A percentile compares a stretch with the other conserved stretches of the same genome.
phyloP scores from a whole-genome alignment of 1,140 invertebrate species.

The Delia radicum region DNA sequence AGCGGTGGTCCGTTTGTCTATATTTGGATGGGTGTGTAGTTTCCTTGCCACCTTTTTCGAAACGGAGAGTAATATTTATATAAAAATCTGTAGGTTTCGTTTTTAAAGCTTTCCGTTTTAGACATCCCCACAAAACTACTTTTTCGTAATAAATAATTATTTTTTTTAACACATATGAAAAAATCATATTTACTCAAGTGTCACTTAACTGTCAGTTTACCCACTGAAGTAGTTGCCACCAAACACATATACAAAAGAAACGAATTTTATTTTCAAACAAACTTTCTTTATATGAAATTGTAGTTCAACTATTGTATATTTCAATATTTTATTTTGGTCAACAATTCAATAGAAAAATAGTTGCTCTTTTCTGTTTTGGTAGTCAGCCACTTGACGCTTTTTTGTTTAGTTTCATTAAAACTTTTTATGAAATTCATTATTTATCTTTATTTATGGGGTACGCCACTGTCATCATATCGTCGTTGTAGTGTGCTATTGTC shows the following conservation, averaged over 20 bases:
- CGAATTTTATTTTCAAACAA: not conserved
- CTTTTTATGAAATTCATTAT: not conserved
- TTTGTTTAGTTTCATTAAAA: not conserved
- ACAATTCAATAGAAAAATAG: not conserved
- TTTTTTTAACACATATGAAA: not conserved
- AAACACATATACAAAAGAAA: not conserved
- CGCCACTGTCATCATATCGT: not conserved
- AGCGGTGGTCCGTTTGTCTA: too few species aligned
- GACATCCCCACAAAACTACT: too few species aligned
- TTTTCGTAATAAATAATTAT: not conserved
- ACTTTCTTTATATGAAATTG: not conserved
- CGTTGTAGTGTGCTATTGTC: not conserved
- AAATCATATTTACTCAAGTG: conserved; percentile 21
- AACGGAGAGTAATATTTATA: too few species aligned
- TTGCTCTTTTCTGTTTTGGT: not conserved
- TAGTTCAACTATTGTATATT: not conserved
- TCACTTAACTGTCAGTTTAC: conserved; percentile 14
- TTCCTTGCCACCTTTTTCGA: too few species aligned
- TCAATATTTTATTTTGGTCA: not conserved
- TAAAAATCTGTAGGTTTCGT: too few species aligned
- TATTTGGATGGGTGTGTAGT: too few species aligned
- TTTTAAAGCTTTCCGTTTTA: too few species aligned
- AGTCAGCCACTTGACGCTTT: not conserved
- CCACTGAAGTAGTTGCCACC: conserved; percentile 28
- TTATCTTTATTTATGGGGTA: not conserved